Conservation (phyloP, 37 sponge, comb jelly and placozoan species). For the Beroe forskalii region DNA sequence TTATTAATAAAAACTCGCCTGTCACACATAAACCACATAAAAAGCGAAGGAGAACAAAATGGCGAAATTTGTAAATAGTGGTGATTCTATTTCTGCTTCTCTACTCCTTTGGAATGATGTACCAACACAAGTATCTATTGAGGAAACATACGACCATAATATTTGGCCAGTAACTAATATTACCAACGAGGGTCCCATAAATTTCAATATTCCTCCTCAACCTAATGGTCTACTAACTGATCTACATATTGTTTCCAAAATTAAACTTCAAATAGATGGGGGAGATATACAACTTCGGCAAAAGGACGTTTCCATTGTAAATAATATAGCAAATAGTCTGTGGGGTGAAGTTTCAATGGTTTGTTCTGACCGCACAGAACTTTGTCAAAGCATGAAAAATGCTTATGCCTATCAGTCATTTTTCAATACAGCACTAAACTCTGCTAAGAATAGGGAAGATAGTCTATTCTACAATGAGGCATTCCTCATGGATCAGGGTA, state of each 20-base stretch:
- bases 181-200: slow-evolving; percentile 11
- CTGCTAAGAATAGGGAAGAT: not conserved
- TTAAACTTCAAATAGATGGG: not conserved
- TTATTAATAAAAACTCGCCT: not conserved
- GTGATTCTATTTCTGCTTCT: slow-evolving; percentile 2
- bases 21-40: not conserved
- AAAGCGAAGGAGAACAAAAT: not conserved
- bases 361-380: not conserved
- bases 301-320: slow-evolving; percentile 3
- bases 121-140: slow-evolving; percentile 16
- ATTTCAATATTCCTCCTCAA: slow-evolving; percentile 6
- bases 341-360: slow-evolving; percentile 17
- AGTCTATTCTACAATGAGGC: not conserved
- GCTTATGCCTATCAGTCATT: not conserved
- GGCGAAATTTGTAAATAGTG: slow-evolving; percentile 9
- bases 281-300: not conserved
- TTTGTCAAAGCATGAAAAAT: slow-evolving; percentile 7
- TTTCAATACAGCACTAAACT: not conserved
- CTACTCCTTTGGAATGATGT: not conserved
- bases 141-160: not conserved
- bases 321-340: slow-evolving; percentile 13
- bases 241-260: slow-evolving; percentile 15
- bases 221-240: not conserved
- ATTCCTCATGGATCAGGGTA: not conserved
- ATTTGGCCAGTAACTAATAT: slow-evolving; percentile 10